Percentiles rank a stretch among this genome's conserved stretches.
Evolutionary conservation across 2,113 vertebrate genomes (phyloP).

Genomic region (Mobula hypostoma): DNA sequence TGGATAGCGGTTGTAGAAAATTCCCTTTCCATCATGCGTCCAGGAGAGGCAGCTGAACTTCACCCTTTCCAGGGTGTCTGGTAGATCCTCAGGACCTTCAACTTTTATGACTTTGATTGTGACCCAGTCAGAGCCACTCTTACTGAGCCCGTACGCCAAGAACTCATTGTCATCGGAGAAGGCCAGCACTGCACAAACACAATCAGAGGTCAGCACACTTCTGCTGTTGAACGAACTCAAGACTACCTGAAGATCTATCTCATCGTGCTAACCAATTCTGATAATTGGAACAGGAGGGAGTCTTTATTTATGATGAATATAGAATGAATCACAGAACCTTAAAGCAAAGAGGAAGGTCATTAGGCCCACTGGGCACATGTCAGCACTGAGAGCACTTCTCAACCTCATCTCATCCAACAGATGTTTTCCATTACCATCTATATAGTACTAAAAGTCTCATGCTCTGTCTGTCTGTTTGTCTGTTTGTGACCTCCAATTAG

Average conservation of each 20-base stretch:
- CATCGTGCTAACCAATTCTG: background rate
- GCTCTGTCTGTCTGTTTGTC: too few relatives aligned
- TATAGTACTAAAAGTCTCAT: too few relatives aligned
- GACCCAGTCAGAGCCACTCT: slow-evolving; percentile 64
- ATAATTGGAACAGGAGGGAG: background rate
- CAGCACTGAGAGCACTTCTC: background rate
- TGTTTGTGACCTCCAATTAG: too few relatives aligned
- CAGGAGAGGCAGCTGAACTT: slow-evolving; percentile 68
- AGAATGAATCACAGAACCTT: too few relatives aligned
- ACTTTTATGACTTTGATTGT: slow-evolving; percentile 56
- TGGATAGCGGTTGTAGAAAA: slow-evolving; percentile 66
- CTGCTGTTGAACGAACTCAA: background rate
- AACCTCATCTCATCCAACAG: background rate
- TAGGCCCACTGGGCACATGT: background rate
- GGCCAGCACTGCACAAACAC: slow-evolving; percentile 52
- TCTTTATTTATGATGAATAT: background rate
- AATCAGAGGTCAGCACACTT: background rate
- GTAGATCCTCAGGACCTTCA: slow-evolving; percentile 49
- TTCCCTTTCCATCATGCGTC: slow-evolving; percentile 60
- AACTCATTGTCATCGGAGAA: slow-evolving; percentile 62
- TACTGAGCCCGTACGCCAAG: slow-evolving; percentile 62
- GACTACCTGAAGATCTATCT: background rate
- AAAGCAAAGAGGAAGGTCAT: too few relatives aligned
- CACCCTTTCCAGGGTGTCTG: slow-evolving; percentile 58
- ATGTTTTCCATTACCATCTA: background rate